Percentiles rank a stretch among this genome's conserved stretches.
phyloP scores from a whole-genome alignment of 2,797 vertebrate genomes.

The Xenops minutus region DNA sequence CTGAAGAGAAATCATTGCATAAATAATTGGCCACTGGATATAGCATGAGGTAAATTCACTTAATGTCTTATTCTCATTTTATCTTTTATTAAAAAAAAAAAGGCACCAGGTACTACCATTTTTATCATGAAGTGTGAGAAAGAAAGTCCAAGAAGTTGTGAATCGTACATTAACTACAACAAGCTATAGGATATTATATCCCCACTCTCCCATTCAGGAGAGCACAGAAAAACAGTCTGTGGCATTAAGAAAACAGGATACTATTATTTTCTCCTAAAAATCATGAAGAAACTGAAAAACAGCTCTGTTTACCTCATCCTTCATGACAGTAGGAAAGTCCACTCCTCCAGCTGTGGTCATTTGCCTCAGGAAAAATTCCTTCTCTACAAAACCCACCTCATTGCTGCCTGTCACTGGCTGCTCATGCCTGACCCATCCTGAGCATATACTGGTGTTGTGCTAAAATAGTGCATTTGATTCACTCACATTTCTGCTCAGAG shows the following conservation, averaged over 20 bases:
- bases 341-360: neutral
- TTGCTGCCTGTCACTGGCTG: neutral
- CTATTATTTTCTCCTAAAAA: neutral
- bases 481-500: neutral
- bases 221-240: neutral
- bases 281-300: neutral
- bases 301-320: neutral
- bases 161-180: neutral
- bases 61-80: neutral
- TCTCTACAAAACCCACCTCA: neutral
- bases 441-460: neutral
- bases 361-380: neutral
- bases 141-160: fast-evolving
- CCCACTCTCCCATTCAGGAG: neutral
- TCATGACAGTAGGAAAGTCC: neutral
- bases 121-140: neutral
- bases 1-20: neutral
- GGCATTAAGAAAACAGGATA: neutral
- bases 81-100: neutral
- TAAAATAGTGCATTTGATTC: neutral
- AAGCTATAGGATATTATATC: neutral
- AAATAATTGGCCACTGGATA: neutral
- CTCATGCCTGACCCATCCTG: neutral
- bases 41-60: neutral
- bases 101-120: neutral